These are phyloP conservation scores for Caligus rogercresseyi DNA, from an alignment of 1,140 invertebrate species.

Conservation along the genomic window DNA sequence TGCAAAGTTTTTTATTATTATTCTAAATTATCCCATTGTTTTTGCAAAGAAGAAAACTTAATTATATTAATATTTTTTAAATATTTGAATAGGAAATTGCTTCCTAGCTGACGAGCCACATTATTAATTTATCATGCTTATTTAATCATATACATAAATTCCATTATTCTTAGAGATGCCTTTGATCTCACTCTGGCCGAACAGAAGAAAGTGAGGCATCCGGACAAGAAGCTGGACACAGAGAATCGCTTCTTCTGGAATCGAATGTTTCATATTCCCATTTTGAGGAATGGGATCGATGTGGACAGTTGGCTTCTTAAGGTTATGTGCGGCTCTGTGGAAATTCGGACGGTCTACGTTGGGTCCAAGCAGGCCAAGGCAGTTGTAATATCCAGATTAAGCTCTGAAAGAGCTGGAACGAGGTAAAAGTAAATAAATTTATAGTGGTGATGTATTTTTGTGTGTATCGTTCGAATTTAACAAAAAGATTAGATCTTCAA, in stretches of 20 bases:
- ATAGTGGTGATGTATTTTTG: too few relatives aligned
- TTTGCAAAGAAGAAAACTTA: too few relatives aligned
- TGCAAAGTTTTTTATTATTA: too few relatives aligned
- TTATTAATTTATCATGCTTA: too few relatives aligned
- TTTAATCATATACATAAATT: too few relatives aligned
- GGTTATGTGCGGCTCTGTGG: conserved; percentile 85
- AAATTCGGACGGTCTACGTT: conserved; percentile 87
- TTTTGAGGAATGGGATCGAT: conserved; percentile 71
- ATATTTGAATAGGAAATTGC: too few relatives aligned
- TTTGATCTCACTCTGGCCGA: conserved; percentile 82
- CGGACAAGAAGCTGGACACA: conserved; percentile 46
- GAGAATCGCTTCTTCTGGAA: conserved; percentile 97
- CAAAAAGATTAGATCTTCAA: too few relatives aligned
- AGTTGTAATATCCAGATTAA: conserved; percentile 80
- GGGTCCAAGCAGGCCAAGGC: conserved; percentile 78
- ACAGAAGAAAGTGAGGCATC: conserved; percentile 46
- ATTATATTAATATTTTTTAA: too few relatives aligned
- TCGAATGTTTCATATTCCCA: conserved; percentile 74
- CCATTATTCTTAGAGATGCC: conserved; percentile 22
- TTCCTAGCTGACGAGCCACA: too few relatives aligned
- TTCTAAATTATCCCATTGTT: too few relatives aligned
- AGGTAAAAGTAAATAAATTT: too few relatives aligned
- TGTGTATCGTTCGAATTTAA: too few relatives aligned
- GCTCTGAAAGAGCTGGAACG: conserved; percentile 87
- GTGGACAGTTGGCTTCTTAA: conserved; percentile 73